Evolutionary conservation across 2,888 invertebrate genomes (phyloP), one percentile per base, ranked within the genome.

Genomic region (Apoderus coryli): DNA sequence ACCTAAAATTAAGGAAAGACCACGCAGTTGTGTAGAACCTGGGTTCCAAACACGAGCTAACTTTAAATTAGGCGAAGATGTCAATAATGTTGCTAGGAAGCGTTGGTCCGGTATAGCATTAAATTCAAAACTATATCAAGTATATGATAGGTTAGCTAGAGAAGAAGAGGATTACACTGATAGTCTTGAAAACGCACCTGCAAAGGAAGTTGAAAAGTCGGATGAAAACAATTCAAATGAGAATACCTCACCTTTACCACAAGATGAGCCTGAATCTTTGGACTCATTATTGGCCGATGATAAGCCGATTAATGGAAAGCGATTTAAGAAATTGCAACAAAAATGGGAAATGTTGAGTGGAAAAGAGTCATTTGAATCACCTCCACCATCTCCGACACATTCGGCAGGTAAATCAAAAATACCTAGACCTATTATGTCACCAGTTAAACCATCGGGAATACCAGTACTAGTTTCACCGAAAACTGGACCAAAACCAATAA

Each of bases 271-370:
- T 0, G 57, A 57, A 45, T 57, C 57, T 5, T 32, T 56, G 9
- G 56, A 57, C 33, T 55, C 55, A 2, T 54, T 54, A 30, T 32
- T 49, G 15, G 50, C 52, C 1, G 58, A 59, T 37, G 56, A 56
- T 14, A 57, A 56, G 40, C 57, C 58, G 6, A 38, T 62, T 3
- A 71, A 69, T 29, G 74, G 72, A 11, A 69, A 69, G 36, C 74
- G 78, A 48, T 84, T 82, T 60, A 67, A 75, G 12, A 67, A 76
- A 39, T 58, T 84, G 35, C 81, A 81, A 48, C 71, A 77, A 49
- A 78, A 78, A 48, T 84, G 84, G 84, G 82, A 84, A 52, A 67
- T 77, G 60, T 63, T 82, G 40, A 75, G 76, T 41, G 65, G 65
- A 7, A 61, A 63, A 28, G 65, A 66, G 22, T 48, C 46, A 4